phyloP scores from a whole-genome alignment of 1,140 invertebrate genomes.

The Thalassaphorura encarpata region DNA sequence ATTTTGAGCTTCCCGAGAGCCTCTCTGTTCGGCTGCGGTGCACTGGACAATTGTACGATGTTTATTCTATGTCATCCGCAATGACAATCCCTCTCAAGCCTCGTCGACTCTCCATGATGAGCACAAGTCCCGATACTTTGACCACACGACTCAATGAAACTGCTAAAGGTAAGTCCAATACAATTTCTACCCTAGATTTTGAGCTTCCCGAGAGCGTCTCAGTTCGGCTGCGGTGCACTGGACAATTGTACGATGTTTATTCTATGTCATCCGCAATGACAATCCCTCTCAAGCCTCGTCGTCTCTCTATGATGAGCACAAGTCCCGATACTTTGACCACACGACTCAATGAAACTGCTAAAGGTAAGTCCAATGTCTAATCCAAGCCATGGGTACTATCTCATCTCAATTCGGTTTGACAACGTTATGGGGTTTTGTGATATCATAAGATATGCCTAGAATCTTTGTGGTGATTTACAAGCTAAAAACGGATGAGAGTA shows the following conservation, averaged over 20 bases:
- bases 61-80: constrained; percentile 35
- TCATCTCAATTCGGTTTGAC: too few species aligned
- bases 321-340: not conserved
- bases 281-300: constrained; percentile 6
- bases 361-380: too few species aligned
- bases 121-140: not conserved
- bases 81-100: constrained; percentile 37
- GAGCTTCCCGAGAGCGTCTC: constrained; percentile 5
- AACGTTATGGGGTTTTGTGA: too few species aligned
- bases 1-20: constrained; percentile 7
- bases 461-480: too few species aligned
- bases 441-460: too few species aligned
- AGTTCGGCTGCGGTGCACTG: constrained; percentile 13
- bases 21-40: constrained; percentile 10
- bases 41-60: constrained; percentile 12
- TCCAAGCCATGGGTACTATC: too few species aligned
- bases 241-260: constrained; percentile 14
- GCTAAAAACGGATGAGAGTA: too few species aligned
- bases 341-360: not conserved
- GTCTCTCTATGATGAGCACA: constrained; percentile 9
- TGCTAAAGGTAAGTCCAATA: constrained; percentile 3
- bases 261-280: constrained; percentile 41
- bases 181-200: constrained; percentile 6
- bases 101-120: constrained; percentile 2
- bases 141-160: not conserved